A percentile compares a stretch with the other conserved stretches of the same genome.
Evolutionary conservation across 2,888 invertebrate species (phyloP).

Genomic region (Geophilus truncorum): DNA sequence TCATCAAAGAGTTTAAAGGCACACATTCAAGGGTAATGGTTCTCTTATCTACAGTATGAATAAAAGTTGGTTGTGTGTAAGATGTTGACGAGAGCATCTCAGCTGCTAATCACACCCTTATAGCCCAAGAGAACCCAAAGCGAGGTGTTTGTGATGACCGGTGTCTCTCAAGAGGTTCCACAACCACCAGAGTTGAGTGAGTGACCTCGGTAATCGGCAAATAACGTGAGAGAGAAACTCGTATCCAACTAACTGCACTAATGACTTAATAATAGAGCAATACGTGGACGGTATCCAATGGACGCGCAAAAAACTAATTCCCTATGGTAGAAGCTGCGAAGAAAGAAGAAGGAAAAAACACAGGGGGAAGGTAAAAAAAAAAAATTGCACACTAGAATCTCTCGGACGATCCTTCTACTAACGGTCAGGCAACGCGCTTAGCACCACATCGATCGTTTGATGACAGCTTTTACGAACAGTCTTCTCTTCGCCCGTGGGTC

Average conservation of each 20-base stretch:
- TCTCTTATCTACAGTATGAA: not conserved
- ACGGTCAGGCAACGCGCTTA: not conserved
- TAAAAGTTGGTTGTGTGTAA: not conserved
- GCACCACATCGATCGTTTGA: constrained; percentile 14
- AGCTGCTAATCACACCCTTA: constrained; percentile 6
- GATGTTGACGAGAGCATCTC: constrained; percentile 14
- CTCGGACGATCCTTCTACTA: not conserved
- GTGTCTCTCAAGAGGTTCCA: not conserved
- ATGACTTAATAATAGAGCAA: constrained; percentile 27
- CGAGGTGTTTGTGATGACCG: constrained; percentile 18
- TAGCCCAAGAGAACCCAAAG: not conserved
- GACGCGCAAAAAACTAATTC: not conserved
- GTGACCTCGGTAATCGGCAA: constrained; percentile 21
- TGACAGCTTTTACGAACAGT: not conserved
- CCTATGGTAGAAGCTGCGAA: not conserved
- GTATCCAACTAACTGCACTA: constrained; percentile 27
- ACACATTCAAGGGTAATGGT: too few relatives aligned
- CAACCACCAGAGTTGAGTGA: not conserved
- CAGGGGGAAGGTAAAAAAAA: not conserved
- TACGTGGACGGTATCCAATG: not conserved
- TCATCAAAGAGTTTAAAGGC: not conserved
- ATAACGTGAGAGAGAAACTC: constrained; percentile 27
- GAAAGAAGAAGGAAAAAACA: not conserved
- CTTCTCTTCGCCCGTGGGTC: not conserved
- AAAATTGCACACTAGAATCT: not conserved